A percentile compares a stretch with the other conserved stretches of the same genome.
Conservation (phyloP, 2,797 vertebrate genomes). For the Loris lydekkerianus region DNA sequence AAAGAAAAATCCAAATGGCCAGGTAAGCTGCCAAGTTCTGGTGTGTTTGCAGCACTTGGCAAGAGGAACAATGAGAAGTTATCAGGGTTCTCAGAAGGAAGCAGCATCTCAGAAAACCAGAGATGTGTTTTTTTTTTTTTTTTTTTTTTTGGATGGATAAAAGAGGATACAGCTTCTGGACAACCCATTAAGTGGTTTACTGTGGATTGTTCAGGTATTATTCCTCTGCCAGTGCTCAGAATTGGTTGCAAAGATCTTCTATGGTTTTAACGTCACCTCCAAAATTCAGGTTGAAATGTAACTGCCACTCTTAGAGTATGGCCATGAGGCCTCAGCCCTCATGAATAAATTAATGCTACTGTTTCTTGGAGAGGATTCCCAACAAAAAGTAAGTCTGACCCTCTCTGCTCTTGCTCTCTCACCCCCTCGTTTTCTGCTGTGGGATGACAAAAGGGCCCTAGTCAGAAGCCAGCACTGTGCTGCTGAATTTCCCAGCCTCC, state of each 20-base stretch:
- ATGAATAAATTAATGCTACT: not conserved
- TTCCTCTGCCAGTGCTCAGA: not conserved
- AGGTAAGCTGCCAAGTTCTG: slow-evolving; percentile 20
- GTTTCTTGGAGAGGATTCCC: no score
- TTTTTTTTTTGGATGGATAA: slow-evolving; percentile 44
- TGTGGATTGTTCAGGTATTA: not conserved
- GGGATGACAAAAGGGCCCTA: not conserved
- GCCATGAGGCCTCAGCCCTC: not conserved
- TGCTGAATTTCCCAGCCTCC: not conserved
- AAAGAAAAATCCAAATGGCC: not conserved
- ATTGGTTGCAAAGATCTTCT: not conserved
- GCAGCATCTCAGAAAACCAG: slow-evolving; percentile 54
- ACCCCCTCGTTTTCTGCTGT: not conserved
- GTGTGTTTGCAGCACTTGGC: not conserved
- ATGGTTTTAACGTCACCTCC: not conserved
- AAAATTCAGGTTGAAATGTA: not conserved
- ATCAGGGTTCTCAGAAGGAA: slow-evolving; percentile 62
- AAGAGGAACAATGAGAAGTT: not conserved
- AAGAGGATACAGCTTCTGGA: not conserved
- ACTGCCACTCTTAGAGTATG: not conserved
- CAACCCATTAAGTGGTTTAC: slow-evolving; percentile 48
- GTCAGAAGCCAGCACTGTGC: not conserved
- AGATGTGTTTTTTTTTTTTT: slow-evolving; percentile 22
- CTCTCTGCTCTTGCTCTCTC: not conserved
- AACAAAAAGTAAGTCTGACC: not conserved